Base-by-base conservation (phyloP, 2,888 invertebrate species). In the Imbricaverruca yamaguchii region DNA sequence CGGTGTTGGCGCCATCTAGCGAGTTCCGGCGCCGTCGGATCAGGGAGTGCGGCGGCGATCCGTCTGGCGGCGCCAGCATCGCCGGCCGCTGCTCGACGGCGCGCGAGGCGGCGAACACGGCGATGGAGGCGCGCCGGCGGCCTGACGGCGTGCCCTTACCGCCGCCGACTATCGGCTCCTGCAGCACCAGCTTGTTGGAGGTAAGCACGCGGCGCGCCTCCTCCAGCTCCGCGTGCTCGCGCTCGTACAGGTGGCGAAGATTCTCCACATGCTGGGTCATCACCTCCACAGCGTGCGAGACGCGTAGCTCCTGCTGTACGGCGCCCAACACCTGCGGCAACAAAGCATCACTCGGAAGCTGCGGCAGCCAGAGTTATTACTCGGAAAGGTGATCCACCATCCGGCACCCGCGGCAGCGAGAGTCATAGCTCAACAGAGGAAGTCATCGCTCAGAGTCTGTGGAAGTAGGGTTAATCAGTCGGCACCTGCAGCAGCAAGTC, bases 191-290 rank as follows among this genome's bases (percentile, higher is more conserved):
- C 55, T 55, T 74, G 74, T 74, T 7, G 10, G 74, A 55, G 74
- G 55, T 18, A 9, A 74, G 74, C 53, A 74, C 53, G 74, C 74
- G 74, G 10, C 82, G 80, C 53, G 90, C 89, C 84, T 90, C 90
- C 84, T 90, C 89, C 56, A 91, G 87, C 84, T 91, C 90, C 80
- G 88, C 86, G 84, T 89, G 89, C 81, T 90, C 89, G 80, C 89
- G 89, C 84, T 90, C 90, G 83, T 90, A 87, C 82, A 89, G 88
- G 82, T 89, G 88, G 84, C 90, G 89, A 80, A 91, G 86, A 83
- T 89, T 89, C 84, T 90, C 90, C n/a, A 91, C 90, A 85, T 91
- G 89, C 81, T 87, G 87, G 53, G 91, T 87, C 89, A 91, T 90
- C 77, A 91, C 87, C 83, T 90, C 89, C 57, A 90, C 89, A 1